phyloP scores from a whole-genome alignment of 2,888 invertebrate genomes.

The Halocaridina rubra region DNA sequence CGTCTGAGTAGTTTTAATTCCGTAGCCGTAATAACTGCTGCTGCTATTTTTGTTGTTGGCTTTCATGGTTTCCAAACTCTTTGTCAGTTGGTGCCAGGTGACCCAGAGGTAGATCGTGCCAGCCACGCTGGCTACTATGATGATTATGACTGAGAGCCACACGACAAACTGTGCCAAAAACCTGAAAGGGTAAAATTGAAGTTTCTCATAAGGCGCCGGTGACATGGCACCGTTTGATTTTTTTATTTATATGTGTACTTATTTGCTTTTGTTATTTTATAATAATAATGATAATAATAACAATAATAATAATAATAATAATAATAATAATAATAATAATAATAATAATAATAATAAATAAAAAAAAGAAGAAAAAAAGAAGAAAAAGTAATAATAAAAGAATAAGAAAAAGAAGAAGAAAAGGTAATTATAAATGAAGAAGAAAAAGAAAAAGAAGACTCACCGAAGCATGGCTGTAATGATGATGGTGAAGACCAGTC shows the following conservation, averaged over 20 bases:
- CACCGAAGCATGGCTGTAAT: slow-evolving; percentile 52
- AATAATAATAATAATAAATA: neutral
- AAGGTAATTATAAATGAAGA: no score
- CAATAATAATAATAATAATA: neutral
- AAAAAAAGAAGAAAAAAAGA: neutral
- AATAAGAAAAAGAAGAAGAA: no score
- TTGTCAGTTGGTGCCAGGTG: slow-evolving; percentile 22
- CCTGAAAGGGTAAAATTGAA: slow-evolving; percentile 61
- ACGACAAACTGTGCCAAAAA: slow-evolving; percentile 75
- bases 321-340: neutral
- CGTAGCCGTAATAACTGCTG: slow-evolving; percentile 56
- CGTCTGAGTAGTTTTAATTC: slow-evolving; percentile 68
- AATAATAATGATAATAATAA: no score
- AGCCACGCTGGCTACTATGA: slow-evolving; percentile 71
- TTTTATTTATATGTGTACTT: no score
- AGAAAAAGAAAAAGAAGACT: neutral
- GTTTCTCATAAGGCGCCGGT: no score
- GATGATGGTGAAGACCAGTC: slow-evolving; percentile 70
- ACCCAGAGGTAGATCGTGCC: slow-evolving; percentile 75
- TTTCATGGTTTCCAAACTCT: neutral
- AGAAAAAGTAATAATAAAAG: neutral
- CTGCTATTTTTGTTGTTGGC: slow-evolving; percentile 66
- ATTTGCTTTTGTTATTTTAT: no score
- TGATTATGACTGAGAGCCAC: slow-evolving; percentile 74
- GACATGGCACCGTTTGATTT: no score